Conservation (phyloP, 2,888 invertebrate species). For the Cybosia mesomella region DNA sequence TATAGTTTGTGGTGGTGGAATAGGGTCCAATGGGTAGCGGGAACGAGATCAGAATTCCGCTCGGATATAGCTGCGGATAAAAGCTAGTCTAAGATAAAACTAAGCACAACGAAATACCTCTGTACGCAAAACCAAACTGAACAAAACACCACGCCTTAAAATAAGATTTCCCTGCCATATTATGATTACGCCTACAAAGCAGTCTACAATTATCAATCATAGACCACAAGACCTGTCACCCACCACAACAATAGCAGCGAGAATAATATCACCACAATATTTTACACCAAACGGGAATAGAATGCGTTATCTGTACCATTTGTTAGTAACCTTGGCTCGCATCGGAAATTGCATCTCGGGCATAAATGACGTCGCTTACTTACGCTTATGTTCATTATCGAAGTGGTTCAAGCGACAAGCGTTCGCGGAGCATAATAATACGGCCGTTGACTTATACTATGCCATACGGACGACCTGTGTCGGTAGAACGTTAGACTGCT, state of each 20-base stretch:
- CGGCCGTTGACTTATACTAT: no score
- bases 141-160: neutral
- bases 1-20: no score
- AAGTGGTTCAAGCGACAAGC: constrained; percentile 55
- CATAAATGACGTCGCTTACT: constrained; percentile 72
- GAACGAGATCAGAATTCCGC: no score
- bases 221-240: neutral
- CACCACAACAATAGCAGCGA: constrained; percentile 7
- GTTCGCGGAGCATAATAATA: no score
- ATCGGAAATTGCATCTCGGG: constrained; percentile 79
- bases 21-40: no score
- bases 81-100: no score
- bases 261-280: constrained; percentile 14
- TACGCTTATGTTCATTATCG: constrained; percentile 63
- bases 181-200: neutral
- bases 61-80: no score
- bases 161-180: neutral
- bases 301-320: constrained; percentile 59
- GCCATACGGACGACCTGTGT: neutral
- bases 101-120: no score
- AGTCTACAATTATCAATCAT: neutral
- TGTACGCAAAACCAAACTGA: no score
- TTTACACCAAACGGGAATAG: constrained; percentile 29
- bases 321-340: constrained; percentile 59
- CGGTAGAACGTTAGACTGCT: neutral